Conservation (phyloP, 1,140 invertebrate species). For the Heliconius congener region DNA sequence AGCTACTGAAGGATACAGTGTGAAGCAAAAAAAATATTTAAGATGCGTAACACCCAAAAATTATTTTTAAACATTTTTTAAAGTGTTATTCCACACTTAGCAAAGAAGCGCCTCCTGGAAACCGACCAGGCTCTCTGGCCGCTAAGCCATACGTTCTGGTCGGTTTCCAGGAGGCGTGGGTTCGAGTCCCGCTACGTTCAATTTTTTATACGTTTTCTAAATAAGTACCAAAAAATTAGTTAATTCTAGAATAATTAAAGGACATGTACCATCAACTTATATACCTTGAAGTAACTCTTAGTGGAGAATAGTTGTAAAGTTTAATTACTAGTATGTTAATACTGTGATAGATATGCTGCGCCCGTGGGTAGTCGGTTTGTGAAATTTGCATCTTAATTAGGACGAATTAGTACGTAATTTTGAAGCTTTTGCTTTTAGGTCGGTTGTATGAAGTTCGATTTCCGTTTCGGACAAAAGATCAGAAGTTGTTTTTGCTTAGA, state of each 20-base stretch:
- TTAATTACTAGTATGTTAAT: constrained; percentile 13
- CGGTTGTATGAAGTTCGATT: background rate
- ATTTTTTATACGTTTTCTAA: too few relatives aligned
- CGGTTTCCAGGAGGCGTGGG: too few relatives aligned
- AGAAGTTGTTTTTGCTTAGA: background rate
- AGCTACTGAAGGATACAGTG: too few relatives aligned
- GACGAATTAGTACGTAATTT: background rate
- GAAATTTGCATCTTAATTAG: constrained; percentile 4
- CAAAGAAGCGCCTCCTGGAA: too few relatives aligned
- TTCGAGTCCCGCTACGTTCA: too few relatives aligned
- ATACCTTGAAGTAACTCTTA: background rate
- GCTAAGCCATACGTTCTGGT: too few relatives aligned
- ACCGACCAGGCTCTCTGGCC: too few relatives aligned
- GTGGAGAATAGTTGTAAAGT: background rate
- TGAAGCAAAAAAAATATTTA: background rate
- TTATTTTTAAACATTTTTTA: background rate
- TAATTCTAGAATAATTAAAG: background rate
- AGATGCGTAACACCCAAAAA: background rate
- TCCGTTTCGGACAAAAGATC: background rate
- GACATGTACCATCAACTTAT: background rate
- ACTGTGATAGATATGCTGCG: background rate
- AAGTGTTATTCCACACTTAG: too few relatives aligned
- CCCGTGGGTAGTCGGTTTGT: background rate
- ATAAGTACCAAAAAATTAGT: background rate
- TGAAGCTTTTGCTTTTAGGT: background rate